A percentile compares a stretch with the other conserved stretches of the same genome.
phyloP scores from a whole-genome alignment of 2,113 vertebrate species.

The Euleptes europaea region DNA sequence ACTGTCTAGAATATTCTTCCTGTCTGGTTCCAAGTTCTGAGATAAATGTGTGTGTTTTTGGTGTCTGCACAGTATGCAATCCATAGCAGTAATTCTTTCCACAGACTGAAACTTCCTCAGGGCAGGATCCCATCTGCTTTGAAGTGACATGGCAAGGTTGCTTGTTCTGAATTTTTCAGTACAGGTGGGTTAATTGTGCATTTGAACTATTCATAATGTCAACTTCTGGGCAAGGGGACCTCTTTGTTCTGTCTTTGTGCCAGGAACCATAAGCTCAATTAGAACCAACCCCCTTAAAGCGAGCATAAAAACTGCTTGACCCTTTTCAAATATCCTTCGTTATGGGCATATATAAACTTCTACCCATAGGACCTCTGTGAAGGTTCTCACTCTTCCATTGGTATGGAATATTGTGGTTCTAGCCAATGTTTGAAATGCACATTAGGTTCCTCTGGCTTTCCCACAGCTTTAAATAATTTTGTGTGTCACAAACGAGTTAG shows the following conservation, averaged over 20 bases:
- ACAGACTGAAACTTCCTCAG: neutral
- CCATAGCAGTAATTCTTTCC: neutral
- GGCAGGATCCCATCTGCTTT: neutral
- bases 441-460: no score
- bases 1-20: conserved; percentile 43
- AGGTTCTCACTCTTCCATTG: no score
- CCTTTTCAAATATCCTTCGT: neutral
- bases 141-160: conserved; percentile 9
- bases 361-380: no score
- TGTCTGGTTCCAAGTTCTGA: conserved; percentile 38
- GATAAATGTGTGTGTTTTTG: conserved; percentile 47
- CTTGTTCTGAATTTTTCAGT: conserved; percentile 14
- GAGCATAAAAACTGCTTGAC: neutral
- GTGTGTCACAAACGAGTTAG: no score
- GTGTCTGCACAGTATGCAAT: neutral
- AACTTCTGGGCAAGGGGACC: neutral
- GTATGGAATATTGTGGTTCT: no score
- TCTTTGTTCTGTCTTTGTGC: neutral
- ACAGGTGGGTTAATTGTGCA: neutral
- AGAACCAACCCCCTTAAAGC: neutral
- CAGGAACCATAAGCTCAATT: neutral
- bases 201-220: neutral
- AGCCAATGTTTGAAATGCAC: no score
- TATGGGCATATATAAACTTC: no score
- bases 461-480: no score